Percentiles rank a stretch among this genome's conserved stretches.
Conservation (phyloP, 2,888 invertebrate genomes). For the Leucophora obtusa region DNA sequence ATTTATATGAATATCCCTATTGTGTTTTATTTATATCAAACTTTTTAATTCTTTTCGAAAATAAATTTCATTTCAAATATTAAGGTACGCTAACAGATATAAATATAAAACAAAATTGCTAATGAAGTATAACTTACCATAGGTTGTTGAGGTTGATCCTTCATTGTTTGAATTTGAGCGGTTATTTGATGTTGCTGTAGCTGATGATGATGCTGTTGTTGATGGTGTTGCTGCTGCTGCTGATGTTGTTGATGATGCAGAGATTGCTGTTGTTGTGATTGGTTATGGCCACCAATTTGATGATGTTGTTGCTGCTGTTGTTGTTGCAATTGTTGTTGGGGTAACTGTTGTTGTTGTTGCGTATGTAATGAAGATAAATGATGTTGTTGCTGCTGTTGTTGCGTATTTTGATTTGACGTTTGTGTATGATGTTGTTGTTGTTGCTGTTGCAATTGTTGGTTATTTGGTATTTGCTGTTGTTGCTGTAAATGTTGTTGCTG, state of each 20-base stretch:
- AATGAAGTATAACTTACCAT: slow-evolving; percentile 73
- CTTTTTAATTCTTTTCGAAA: too few species aligned
- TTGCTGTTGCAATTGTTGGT: slow-evolving; percentile 65
- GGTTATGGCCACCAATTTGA: slow-evolving; percentile 65
- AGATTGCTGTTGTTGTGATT: slow-evolving; percentile 68
- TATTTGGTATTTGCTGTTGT: slow-evolving; percentile 66
- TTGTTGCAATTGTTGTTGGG: slow-evolving; percentile 70
- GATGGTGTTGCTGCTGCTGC: slow-evolving; percentile 69
- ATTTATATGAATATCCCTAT: too few species aligned
- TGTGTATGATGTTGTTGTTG: slow-evolving; percentile 66
- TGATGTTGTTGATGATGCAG: slow-evolving; percentile 69
- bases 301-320: slow-evolving; percentile 67
- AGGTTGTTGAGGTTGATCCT: slow-evolving; percentile 79
- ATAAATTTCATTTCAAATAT: too few species aligned
- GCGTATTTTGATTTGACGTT: slow-evolving; percentile 66
- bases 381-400: slow-evolving; percentile 70
- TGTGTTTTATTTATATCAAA: too few species aligned
- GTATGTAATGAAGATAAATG: slow-evolving; percentile 57
- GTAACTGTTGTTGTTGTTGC: slow-evolving; percentile 67
- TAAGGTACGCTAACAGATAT: too few species aligned
- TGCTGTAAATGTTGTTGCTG: slow-evolving; percentile 64
- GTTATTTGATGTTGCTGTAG: slow-evolving; percentile 77
- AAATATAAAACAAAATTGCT: too few species aligned
- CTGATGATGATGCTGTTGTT: slow-evolving; percentile 73
- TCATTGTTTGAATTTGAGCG: slow-evolving; percentile 79